phyloP scores from a whole-genome alignment of 2,888 invertebrate species.

The Sinodicranocentrus sp. region DNA sequence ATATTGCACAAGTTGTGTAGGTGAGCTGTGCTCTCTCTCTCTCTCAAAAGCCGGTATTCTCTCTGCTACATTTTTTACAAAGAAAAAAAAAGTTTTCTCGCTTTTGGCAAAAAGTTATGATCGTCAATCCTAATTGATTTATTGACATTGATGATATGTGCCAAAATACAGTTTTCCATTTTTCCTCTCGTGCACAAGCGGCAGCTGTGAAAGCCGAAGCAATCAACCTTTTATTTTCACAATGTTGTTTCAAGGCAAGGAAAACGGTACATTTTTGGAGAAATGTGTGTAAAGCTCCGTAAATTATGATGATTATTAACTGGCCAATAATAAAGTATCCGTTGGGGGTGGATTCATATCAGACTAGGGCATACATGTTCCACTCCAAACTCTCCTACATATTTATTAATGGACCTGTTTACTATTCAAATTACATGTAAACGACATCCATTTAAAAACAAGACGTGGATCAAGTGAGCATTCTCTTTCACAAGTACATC shows the following conservation, averaged over 20 bases:
- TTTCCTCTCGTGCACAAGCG: too few relatives aligned
- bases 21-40: neutral
- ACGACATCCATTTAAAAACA: neutral
- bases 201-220: too few relatives aligned
- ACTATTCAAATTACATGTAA: slow-evolving; percentile 19
- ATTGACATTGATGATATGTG: slow-evolving; percentile 52
- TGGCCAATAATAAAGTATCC: slow-evolving; percentile 14
- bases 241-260: neutral
- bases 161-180: too few relatives aligned
- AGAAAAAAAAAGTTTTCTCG: neutral
- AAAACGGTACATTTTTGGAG: neutral
- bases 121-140: slow-evolving; percentile 51
- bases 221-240: slow-evolving; percentile 1
- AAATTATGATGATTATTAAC: slow-evolving; percentile 11
- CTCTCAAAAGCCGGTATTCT: neutral
- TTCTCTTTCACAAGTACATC: too few relatives aligned
- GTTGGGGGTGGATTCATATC: slow-evolving; percentile 10
- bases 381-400: neutral
- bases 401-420: slow-evolving; percentile 28
- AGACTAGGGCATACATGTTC: neutral
- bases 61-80: neutral
- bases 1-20: slow-evolving; percentile 27
- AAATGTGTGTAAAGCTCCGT: slow-evolving; percentile 9
- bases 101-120: slow-evolving; percentile 34
- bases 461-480: too few relatives aligned